Conservation (phyloP, 2,888 invertebrate genomes). For the Diplolepis rosae region DNA sequence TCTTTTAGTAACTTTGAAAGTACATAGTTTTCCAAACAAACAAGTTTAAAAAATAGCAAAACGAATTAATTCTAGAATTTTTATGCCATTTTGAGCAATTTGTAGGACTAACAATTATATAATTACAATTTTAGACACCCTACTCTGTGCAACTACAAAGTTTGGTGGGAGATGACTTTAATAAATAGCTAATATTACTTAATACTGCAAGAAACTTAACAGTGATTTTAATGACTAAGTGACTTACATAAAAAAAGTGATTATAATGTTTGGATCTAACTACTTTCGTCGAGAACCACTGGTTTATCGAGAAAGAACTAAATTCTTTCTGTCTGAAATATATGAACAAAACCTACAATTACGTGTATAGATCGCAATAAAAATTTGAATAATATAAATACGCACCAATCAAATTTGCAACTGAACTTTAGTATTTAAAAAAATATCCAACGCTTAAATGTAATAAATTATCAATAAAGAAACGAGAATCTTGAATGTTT, state of each 20-base stretch:
- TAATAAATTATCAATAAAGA: background rate
- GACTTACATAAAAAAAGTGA: too few species aligned
- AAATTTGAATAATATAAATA: background rate
- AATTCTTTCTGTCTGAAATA: background rate
- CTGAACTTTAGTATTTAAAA: background rate
- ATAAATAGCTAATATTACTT: constrained; percentile 25
- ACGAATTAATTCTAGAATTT: background rate
- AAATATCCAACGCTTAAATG: background rate
- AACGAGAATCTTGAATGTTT: background rate
- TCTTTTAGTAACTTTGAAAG: background rate
- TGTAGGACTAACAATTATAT: background rate
- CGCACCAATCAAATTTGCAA: background rate
- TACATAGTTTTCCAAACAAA: background rate
- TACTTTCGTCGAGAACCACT: background rate
- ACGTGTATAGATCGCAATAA: background rate
- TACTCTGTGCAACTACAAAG: constrained; percentile 22
- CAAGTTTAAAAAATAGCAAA: background rate
- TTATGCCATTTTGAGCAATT: constrained; percentile 22
- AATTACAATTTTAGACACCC: constrained; percentile 11
- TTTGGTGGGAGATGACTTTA: background rate
- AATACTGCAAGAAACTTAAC: constrained; percentile 28
- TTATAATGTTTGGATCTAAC: background rate
- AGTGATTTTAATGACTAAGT: too few species aligned
- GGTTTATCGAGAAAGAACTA: background rate
- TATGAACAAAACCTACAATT: constrained; percentile 7